phyloP scores from a whole-genome alignment of 2,888 invertebrate species.

The Bellardia pandia region DNA sequence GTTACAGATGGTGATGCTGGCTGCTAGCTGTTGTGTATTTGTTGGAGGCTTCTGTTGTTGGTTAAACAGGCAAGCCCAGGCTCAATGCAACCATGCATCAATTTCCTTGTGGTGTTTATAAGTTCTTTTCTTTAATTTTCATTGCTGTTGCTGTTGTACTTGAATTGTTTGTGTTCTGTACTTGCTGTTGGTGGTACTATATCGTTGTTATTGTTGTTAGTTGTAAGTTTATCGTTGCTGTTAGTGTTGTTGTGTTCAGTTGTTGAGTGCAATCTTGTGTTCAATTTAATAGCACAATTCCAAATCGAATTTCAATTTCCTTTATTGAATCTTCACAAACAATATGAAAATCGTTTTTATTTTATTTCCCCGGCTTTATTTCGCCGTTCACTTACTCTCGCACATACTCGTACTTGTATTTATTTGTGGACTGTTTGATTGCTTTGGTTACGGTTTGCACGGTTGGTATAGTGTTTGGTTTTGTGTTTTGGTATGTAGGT shows the following conservation, averaged over 20 bases:
- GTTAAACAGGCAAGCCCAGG: constrained; percentile 47
- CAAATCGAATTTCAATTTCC: constrained; percentile 76
- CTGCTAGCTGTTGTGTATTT: neutral
- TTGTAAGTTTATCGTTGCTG: constrained; percentile 38
- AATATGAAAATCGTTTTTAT: constrained; percentile 54
- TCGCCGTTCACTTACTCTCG: constrained; percentile 15
- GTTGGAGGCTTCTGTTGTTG: constrained; percentile 54
- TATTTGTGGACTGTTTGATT: constrained; percentile 54
- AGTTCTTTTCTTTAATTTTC: constrained; percentile 29
- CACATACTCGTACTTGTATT: constrained; percentile 12
- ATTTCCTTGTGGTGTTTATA: constrained; percentile 66
- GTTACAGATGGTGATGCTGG: constrained; percentile 13
- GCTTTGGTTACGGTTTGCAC: constrained; percentile 24
- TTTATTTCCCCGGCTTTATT: constrained; percentile 9
- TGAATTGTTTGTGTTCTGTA: constrained; percentile 10
- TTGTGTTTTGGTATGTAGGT: constrained; percentile 14
- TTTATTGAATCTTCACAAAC: constrained; percentile 73
- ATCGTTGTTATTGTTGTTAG: neutral
- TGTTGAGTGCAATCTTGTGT: constrained; percentile 77
- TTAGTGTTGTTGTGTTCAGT: constrained; percentile 22
- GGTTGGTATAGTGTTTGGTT: neutral
- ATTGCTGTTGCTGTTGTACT: constrained; percentile 5
- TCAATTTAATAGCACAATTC: constrained; percentile 77
- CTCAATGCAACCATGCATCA: constrained; percentile 66
- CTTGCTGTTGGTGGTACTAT: constrained; percentile 8